These are phyloP conservation scores for Drosophila sechellia DNA, from an alignment of 1,140 invertebrate species.

Conservation along the genomic window DNA sequence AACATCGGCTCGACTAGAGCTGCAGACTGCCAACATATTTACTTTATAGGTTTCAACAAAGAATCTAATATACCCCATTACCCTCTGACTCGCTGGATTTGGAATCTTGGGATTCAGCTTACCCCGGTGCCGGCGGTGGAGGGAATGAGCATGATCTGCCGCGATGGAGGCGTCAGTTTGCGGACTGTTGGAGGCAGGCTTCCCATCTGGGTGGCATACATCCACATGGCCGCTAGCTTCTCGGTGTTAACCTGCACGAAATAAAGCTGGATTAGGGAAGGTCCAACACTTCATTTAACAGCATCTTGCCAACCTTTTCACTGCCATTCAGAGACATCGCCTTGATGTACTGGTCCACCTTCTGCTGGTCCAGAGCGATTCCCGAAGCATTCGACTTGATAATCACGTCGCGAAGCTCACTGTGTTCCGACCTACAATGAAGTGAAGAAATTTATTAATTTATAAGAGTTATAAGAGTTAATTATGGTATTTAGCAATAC, in stretches of 20 bases:
- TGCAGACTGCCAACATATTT: no score
- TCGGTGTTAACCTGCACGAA: conserved; percentile 57
- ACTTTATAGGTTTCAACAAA: no score
- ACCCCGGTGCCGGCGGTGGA: conserved; percentile 62
- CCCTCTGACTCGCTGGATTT: no score
- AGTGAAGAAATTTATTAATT: background rate
- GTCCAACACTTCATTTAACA: background rate
- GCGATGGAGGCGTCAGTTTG: conserved; percentile 57
- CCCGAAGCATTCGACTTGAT: conserved; percentile 71
- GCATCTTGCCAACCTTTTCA: conserved; percentile 55
- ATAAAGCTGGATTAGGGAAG: background rate
- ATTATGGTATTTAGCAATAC: no score
- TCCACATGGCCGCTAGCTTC: conserved; percentile 80
- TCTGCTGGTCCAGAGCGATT: conserved; percentile 69
- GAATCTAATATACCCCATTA: no score
- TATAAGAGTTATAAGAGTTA: no score
- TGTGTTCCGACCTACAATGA: conserved; percentile 59
- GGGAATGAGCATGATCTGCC: conserved; percentile 77
- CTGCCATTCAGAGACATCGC: conserved; percentile 72
- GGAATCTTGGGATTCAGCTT: conserved; percentile 11
- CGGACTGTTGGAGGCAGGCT: conserved; percentile 51
- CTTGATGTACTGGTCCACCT: conserved; percentile 79
- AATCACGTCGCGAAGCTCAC: conserved; percentile 68
- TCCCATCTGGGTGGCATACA: conserved; percentile 76
- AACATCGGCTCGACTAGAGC: no score